Evolutionary conservation across 2,113 vertebrate genomes (phyloP), one percentile per base, ranked within the genome.

Genomic region (Turnix velox): DNA sequence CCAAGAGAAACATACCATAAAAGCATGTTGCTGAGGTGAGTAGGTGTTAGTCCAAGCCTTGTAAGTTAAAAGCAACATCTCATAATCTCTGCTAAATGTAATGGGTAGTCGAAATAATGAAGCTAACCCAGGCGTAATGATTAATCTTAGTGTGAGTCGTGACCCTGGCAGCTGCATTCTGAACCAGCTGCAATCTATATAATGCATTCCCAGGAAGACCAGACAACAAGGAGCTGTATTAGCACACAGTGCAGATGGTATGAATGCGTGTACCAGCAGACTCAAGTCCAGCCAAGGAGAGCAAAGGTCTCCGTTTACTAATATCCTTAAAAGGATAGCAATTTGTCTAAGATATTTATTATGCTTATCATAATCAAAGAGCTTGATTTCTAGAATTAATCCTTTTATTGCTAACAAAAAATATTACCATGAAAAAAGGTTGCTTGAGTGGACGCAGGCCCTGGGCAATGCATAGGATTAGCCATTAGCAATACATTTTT

Each of bases 11-110:
- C 51, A 90, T 15, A 25, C 12, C 63, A 77, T 75, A 94, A 96
- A 94, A 94, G 82, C 65, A 24, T 46, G 59, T 85, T 84, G 84
- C 84, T 62, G 92, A 97, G 94, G 96, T 97, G 90, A 97, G 90
- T 96, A 95, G 94, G 96, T 97, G 96, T 93, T 94, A 92, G 92
- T 51, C 72, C 91, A 88, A 93, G 77, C 87, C 96, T 97, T 97
- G 94, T 97, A 97, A 97, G 84, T 97, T 96, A 97, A 97, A 97
- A 97, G 96, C 93, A 97, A 97, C 96, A 97, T 97, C 97, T 97
- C 96, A 95, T 97, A 97, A 98, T 97, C 96, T 97, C 62, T 62
- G 95, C 91, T 97, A 96, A 97, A 97, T 97, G 91, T 96, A 96
- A 97, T 96, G 96, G 94, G 97, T 96, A 97, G 95, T 95, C 28